phyloP scores from a whole-genome alignment of 2,113 vertebrate species.

The Saccopteryx leptura region DNA sequence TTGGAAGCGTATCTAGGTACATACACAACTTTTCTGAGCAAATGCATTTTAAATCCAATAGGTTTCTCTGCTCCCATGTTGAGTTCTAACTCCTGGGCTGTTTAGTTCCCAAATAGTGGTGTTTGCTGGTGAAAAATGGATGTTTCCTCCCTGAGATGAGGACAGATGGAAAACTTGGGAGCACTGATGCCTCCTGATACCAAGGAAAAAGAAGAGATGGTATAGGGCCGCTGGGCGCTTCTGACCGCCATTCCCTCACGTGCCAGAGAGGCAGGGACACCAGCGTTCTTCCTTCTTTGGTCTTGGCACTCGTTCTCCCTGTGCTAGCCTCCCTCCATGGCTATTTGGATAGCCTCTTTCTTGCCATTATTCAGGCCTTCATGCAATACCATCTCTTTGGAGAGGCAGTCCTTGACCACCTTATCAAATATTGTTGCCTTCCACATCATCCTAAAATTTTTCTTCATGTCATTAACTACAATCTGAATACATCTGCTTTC shows the following conservation, averaged over 20 bases:
- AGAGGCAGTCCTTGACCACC: background rate
- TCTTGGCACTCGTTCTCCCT: background rate
- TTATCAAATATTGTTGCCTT: background rate
- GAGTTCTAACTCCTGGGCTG: conserved; percentile 42
- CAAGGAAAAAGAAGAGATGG: background rate
- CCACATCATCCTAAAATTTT: background rate
- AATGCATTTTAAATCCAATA: conserved; percentile 40
- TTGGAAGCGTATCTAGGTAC: background rate
- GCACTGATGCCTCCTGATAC: background rate
- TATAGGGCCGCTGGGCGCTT: background rate
- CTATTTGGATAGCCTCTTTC: background rate
- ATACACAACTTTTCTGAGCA: background rate
- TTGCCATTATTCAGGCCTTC: background rate
- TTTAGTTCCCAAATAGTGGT: conserved; percentile 20
- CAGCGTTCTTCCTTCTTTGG: background rate
- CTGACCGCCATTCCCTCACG: accelerated
- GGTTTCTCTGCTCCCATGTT: conserved; percentile 4
- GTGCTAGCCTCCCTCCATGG: background rate
- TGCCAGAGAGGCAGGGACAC: background rate
- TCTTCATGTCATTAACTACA: background rate
- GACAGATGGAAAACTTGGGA: background rate
- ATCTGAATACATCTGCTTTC: background rate
- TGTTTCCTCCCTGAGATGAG: background rate
- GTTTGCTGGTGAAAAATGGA: background rate
- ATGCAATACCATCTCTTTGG: background rate